These are phyloP conservation scores for Xiphydria camelus DNA, from an alignment of 2,888 invertebrate species.

Conservation along the genomic window DNA sequence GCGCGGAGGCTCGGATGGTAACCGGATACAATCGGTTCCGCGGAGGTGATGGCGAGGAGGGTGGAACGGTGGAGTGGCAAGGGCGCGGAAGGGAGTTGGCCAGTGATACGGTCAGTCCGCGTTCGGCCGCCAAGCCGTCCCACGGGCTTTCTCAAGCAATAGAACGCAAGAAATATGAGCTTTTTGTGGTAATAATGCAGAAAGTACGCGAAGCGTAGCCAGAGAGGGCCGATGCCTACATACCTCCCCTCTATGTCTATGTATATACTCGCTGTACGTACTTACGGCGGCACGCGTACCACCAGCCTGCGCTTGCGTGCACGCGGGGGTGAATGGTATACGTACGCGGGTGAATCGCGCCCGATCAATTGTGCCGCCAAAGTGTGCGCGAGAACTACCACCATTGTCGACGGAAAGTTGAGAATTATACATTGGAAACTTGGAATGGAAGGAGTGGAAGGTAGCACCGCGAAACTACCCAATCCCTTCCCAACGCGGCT, in stretches of 20 bases:
- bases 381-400: constrained; percentile 45
- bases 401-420: constrained; percentile 49
- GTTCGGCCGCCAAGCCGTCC: background rate
- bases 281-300: too few relatives aligned
- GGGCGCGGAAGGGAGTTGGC: background rate
- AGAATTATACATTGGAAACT: constrained; percentile 52
- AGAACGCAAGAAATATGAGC: constrained; percentile 29
- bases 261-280: background rate
- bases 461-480: constrained; percentile 5
- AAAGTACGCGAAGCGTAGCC: constrained; percentile 9
- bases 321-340: background rate
- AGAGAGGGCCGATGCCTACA: background rate
- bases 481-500: background rate
- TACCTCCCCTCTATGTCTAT: background rate
- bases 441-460: constrained; percentile 35
- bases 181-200: constrained; percentile 31
- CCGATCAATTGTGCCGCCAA: constrained; percentile 50
- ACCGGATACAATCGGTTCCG: too few relatives aligned
- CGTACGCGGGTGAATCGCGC: background rate
- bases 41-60: too few relatives aligned
- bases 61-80: too few relatives aligned
- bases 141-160: constrained; percentile 12
- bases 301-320: too few relatives aligned
- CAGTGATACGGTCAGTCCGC: constrained; percentile 1
- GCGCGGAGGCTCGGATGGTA: too few relatives aligned